Evolutionary conservation across 1,140 invertebrate species (phyloP), one percentile per base, ranked within the genome.

Genomic region (Eufriesea mexicana): DNA sequence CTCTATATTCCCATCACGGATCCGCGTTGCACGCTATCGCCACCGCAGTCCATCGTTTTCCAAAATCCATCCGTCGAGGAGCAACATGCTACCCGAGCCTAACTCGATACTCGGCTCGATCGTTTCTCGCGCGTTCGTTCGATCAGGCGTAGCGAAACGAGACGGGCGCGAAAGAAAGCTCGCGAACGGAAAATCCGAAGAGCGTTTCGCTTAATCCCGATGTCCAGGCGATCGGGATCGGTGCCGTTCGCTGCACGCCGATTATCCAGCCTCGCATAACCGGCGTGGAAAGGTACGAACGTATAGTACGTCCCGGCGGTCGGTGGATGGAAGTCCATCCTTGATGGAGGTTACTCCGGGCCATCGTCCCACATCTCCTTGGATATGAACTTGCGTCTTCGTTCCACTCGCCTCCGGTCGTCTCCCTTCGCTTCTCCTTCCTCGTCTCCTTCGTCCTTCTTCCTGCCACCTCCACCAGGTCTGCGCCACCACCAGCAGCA

Each of bases 301-400:
- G 78, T 89, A 83, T 84, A 89, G 84, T 84, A 67, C 67, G 82
- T 87, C 78, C 84, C 72, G 72, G 75, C 78, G 83, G 84, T 84
- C 83, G 84, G 79, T 86, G 81, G 89, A 91, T 93, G 88, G 84
- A 86, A 92, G 92, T 92, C 90, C 92, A 94, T 93, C 92, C 92
- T 94, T 92, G 92, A 93, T 94, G 92, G 92, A 94, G 94, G 93
- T 94, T 94, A 94, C 92, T 94, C 71, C 86, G 75, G 94, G 92
- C 79, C 93, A 93, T 94, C 93, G 93, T 94, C 91, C 94, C 90
- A 94, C 92, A 94, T 94, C 92, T 92, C 84, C 88, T 88, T 91
- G 85, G 89, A 92, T 91, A 92, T 92, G 92, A 93, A 92, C 92
- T 93, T 92, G 92, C 86, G 89, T 92, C 93, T 93, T 92, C 92